Evolutionary conservation across 2,113 vertebrate genomes (phyloP).

Genomic region (Microtus montanus): DNA sequence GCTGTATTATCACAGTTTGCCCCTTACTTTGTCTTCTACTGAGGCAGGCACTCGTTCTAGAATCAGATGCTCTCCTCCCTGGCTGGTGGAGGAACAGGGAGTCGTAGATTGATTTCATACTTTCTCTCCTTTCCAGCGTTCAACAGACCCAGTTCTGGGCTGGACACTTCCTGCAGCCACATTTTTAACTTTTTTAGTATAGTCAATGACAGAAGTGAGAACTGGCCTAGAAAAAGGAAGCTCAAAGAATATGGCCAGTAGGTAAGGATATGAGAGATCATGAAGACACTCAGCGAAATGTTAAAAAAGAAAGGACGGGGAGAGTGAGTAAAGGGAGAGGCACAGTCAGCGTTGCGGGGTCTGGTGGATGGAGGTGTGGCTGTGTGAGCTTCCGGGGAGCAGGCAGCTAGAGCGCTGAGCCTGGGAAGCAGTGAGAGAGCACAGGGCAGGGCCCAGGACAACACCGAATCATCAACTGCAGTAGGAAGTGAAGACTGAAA

Average conservation of each 20-base stretch:
- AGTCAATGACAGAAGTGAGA: background rate
- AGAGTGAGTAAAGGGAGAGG: background rate
- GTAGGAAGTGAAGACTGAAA: background rate
- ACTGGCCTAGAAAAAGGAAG: background rate
- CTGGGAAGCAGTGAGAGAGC: background rate
- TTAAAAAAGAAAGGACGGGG: background rate
- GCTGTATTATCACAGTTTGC: background rate
- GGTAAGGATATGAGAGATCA: fast-evolving
- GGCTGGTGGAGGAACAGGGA: background rate
- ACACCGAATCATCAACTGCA: background rate
- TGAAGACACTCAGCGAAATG: background rate
- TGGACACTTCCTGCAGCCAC: background rate
- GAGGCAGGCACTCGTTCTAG: background rate
- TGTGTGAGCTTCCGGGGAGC: background rate
- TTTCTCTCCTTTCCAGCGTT: background rate
- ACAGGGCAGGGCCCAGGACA: background rate
- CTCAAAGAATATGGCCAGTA: background rate
- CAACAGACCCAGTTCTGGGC: background rate
- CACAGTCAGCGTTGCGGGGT: fast-evolving
- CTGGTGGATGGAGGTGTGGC: background rate
- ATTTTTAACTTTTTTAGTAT: background rate
- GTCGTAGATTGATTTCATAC: background rate
- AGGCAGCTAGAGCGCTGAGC: background rate
- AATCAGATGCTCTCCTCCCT: background rate
- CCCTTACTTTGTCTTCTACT: background rate